Evolutionary conservation across 2,888 invertebrate genomes (phyloP), one percentile per base, ranked within the genome.

Genomic region (Tromatobia lineatoria): DNA sequence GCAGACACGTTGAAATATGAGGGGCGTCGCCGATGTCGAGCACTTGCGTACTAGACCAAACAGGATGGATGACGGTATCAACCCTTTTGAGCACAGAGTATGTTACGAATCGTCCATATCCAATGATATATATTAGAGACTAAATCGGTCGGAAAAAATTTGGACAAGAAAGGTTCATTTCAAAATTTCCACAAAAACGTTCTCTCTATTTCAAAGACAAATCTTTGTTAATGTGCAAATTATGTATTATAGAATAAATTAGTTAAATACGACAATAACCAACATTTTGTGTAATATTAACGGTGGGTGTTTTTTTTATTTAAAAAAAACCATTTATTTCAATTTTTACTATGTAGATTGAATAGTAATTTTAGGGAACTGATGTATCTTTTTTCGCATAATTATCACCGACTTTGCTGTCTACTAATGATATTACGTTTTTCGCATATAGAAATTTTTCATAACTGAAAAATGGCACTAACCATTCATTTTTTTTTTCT

Each of bases 61-160:
- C 79, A 66, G 73, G 42, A 86, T 88, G 88, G 88, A 88, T 69
- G 86, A 85, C 71, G 77, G 77, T 78, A 78, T 88, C 85, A 85
- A 80, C 81, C 83, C 82, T 81, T 84, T 80, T 77, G 84, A 85
- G 57, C 76, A 84, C 79, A 85, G 81, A 84, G 88, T 88, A 88
- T 66, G 88, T 88, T 42, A 52, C 61, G 73, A 71, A 50, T 77
- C 47, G 20, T 61, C 71, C 76, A 34, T 67, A 38, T 18, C 47
- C 10, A 59, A 15, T 59, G 18, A 50, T 59, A 29, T 25, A 23
- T 2, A 29, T 42, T 71, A n/a, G 23, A 15, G 42, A 42, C 38
- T 8, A 38, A 38, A 29, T 71, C 18, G 10, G 23, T 45, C 38
- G 8, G 23, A 23, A 13, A 59, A 10, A 29, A 76, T 67, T 25